These are phyloP conservation scores for Rhegmatorhina hoffmannsi DNA, from an alignment of 2,113 vertebrate genomes.

Conservation along the genomic window DNA sequence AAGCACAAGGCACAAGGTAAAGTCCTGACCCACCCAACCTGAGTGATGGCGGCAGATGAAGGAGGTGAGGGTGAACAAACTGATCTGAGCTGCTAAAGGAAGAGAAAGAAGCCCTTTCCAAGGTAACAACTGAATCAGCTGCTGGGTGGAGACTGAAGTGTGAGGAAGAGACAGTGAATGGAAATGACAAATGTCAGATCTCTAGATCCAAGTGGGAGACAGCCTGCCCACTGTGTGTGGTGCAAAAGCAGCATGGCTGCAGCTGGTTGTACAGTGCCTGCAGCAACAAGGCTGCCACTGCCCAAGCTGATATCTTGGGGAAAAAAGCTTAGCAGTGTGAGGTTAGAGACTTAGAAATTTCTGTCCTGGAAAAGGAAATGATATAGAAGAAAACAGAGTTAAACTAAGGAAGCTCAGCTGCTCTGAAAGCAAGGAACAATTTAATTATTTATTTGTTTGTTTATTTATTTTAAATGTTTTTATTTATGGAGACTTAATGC, in stretches of 20 bases:
- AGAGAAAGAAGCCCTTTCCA: neutral
- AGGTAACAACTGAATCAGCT: neutral
- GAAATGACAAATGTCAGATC: neutral
- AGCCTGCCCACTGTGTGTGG: neutral
- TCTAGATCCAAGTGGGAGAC: neutral
- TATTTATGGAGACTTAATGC: neutral
- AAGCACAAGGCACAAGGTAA: neutral
- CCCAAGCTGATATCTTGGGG: fast-evolving
- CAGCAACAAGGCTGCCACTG: neutral
- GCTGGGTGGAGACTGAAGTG: fast-evolving
- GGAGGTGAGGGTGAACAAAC: neutral
- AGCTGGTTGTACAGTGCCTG: neutral
- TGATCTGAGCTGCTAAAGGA: neutral
- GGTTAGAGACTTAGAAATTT: neutral
- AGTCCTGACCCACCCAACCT: neutral
- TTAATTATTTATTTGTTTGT: neutral
- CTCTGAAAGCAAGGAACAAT: neutral
- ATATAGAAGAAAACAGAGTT: neutral
- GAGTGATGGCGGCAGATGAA: neutral
- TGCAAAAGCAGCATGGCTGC: neutral
- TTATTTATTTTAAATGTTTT: neutral
- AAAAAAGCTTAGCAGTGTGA: neutral
- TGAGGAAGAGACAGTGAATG: neutral
- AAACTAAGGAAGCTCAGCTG: neutral
- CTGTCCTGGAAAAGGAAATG: neutral